Base-by-base conservation (phyloP, 2,113 vertebrate species). In the Edolisoma coerulescens region DNA sequence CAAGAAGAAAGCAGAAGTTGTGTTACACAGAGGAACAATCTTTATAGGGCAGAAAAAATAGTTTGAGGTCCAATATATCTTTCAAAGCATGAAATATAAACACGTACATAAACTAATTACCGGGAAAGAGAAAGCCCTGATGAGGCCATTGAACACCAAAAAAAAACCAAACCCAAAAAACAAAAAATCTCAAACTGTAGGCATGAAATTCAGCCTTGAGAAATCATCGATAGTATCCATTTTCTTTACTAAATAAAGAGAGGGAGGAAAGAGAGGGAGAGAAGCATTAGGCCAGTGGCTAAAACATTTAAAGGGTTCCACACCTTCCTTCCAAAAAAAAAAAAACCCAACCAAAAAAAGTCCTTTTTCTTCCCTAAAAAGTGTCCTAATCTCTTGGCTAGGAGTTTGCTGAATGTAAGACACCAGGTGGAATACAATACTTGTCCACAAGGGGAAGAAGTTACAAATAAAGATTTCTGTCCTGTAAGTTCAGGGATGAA, bases 251-350 rank as follows among this genome's bases (percentile, higher is more conserved):
- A 8, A 42, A 41, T n/a, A 37, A 49, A 41, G 5, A 26, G 0
- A 0, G 3, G 1, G 5, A 10, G 4, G 8, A 39, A 9, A 28
- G 5, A 18, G 7, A n/a, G 5, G 3, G 4, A 44, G 8, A 20
- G 16, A 42, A 6, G 5, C 10, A 41, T 16, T 45, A 37, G 20
- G 22, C 8, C n/a, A 50, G 30, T 12, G 9, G 12, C 15, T 71
- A 63, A 75, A 93, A 35, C 1, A 16, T 14, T n/a, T 8, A 44
- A 76, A 42, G 26, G 12, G 4, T 80, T 47, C n/a, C 16, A 23
- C 26, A 26, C 7, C 10, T 45, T 9, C 13, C 6, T 57, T 33
- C 2, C 1, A 17, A 20, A 24, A 5, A 54, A 13, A 20, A 9
- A 24, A 5, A 54, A 13, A 20, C 6, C 15, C 16, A 32, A 12